phyloP scores from a whole-genome alignment of 1,140 invertebrate genomes.

The Euura saliciscinereae region DNA sequence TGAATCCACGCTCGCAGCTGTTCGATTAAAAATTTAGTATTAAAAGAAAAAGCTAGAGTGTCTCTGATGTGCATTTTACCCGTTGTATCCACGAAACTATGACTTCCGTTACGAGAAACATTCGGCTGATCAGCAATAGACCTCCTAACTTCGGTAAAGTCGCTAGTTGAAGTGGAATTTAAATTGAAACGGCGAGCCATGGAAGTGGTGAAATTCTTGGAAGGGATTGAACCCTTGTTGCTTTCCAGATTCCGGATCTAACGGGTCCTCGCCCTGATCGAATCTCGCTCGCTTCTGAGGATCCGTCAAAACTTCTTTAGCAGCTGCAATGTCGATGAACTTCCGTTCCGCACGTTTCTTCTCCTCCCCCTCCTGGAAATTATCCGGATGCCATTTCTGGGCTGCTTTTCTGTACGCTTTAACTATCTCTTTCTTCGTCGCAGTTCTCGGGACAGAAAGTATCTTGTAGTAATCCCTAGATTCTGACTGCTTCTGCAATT shows the following conservation, averaged over 20 bases:
- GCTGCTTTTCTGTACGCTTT: slow-evolving; percentile 98
- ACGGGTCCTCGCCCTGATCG: slow-evolving; percentile 94
- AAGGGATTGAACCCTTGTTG: slow-evolving; percentile 80
- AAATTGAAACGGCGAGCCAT: slow-evolving; percentile 90
- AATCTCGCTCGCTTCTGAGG: slow-evolving; percentile 91
- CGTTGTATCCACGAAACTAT: background rate
- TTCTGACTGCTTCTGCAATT: slow-evolving; percentile 91
- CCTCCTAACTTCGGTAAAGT: background rate
- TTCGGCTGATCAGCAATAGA: background rate
- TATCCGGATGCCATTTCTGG: slow-evolving; percentile 99
- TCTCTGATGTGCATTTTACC: background rate
- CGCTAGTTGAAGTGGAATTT: slow-evolving; percentile 92
- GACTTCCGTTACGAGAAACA: background rate
- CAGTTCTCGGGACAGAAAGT: slow-evolving; percentile 82
- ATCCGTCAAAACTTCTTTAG: slow-evolving; percentile 92
- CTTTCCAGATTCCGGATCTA: slow-evolving; percentile 88
- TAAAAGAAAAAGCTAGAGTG: background rate
- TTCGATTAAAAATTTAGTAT: background rate
- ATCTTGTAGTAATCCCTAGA: slow-evolving; percentile 99
- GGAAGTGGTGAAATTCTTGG: slow-evolving; percentile 85
- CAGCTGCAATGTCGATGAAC: slow-evolving; percentile 98
- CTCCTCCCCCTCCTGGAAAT: slow-evolving; percentile 86
- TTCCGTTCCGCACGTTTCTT: slow-evolving; percentile 97
- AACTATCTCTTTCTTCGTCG: slow-evolving; percentile 90
- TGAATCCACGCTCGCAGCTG: background rate